Evolutionary conservation across 2,888 invertebrate genomes (phyloP), one percentile per base, ranked within the genome.

Genomic region (Rhodophaea formosa): DNA sequence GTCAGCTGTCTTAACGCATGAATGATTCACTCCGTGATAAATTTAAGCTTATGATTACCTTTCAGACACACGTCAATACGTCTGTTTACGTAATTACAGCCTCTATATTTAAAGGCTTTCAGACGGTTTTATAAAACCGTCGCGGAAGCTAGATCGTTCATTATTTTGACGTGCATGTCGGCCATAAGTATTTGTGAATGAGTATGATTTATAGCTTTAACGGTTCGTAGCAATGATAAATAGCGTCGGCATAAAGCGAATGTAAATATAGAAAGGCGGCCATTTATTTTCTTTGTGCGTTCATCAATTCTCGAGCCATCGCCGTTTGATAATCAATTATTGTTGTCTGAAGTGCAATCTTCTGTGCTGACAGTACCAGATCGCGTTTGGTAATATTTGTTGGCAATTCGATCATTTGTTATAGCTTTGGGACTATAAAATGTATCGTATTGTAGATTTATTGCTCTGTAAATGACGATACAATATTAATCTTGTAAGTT

Each of bases 11-110:
- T 86, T 78, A 80, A 80, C 84, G 84, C 86, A 87, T 89, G 90
- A 90, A 88, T 89, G 90, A 90, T 90, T 91, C 90, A 90, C 89
- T 88, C 80, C 81, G 82, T 88, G 89, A 91, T 91, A 90, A 91
- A 91, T 90, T 89, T 84, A 82, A 88, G 89, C 88, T 90, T 88
- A 88, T 91, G 90, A 91, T 91, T 90, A 90, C 88, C 89, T 90
- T 88, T 89, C 88, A 88, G 85, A 84, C 86, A 75, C 80, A 80
- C 81, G 87, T 89, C 90, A 87, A 88, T 87, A 81, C 84, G 88
- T 88, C 88, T 85, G 87, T 88, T 87, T 87, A 84, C 84, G 86
- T 88, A 88, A 89, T 89, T 88, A 87, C 82, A 72, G 75, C 71
- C 77, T 82, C 79, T 81, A 78, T 79, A 79, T 82, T 79, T 77